Evolutionary conservation across 2,797 vertebrate species (phyloP).

Genomic region (Neopelma chrysocephalum): DNA sequence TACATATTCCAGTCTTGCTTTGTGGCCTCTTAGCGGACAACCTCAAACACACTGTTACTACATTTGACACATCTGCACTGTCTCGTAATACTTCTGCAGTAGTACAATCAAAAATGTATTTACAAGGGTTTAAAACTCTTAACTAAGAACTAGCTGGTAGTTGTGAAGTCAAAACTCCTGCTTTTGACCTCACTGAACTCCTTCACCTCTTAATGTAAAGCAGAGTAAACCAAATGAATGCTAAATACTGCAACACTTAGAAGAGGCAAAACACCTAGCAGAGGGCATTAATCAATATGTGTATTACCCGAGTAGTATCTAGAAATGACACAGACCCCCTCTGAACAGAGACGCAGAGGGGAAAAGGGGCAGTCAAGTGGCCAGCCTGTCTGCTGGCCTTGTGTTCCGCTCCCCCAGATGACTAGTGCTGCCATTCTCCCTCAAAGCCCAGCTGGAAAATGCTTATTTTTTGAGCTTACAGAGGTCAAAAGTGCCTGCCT

Average conservation of each 20-base stretch:
- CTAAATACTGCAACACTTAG: neutral
- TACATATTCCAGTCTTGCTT: neutral
- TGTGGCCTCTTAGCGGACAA: neutral
- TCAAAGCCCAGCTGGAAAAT: neutral
- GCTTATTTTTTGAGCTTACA: neutral
- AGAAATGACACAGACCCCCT: neutral
- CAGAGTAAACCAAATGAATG: neutral
- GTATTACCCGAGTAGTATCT: neutral
- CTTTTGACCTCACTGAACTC: neutral
- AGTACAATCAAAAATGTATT: neutral
- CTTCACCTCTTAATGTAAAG: neutral
- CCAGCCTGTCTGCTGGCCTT: neutral
- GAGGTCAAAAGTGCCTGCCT: neutral
- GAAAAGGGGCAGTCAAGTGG: neutral
- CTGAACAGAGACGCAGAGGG: neutral
- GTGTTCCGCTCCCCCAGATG: accelerated
- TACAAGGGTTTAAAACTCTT: neutral
- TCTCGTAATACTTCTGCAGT: neutral
- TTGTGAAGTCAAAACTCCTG: neutral
- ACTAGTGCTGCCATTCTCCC: neutral
- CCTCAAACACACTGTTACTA: neutral
- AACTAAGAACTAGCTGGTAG: neutral
- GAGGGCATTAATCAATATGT: neutral
- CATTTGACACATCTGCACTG: neutral
- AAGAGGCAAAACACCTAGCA: neutral